phyloP scores from a whole-genome alignment of 2,113 vertebrate species.

The Motacilla alba region DNA sequence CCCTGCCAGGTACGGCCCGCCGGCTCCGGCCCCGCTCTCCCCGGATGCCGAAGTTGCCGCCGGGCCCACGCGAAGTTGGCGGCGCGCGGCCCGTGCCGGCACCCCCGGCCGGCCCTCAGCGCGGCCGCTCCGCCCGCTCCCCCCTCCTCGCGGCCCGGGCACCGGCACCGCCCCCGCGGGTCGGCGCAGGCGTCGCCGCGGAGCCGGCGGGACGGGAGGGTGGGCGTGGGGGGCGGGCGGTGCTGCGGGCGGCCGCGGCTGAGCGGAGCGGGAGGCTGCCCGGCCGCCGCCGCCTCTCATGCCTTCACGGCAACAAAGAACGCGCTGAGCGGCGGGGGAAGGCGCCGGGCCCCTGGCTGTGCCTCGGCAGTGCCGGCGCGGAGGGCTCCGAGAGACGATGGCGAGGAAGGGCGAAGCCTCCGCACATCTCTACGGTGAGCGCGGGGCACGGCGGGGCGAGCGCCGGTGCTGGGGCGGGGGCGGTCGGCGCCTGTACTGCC shows the following conservation, averaged over 20 bases:
- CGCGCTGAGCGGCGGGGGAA: constrained; percentile 48
- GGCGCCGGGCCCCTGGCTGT: background rate
- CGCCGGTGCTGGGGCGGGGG: background rate
- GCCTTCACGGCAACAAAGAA: constrained; percentile 74
- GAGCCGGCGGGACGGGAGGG: constrained; percentile 19
- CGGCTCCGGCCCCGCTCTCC: background rate
- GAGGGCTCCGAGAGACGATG: constrained; percentile 52
- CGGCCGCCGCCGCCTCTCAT: constrained; percentile 56
- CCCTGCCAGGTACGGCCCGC: background rate
- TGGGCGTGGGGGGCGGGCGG: background rate
- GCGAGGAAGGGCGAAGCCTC: constrained; percentile 64
- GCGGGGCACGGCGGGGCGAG: background rate
- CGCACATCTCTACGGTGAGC: constrained; percentile 66
- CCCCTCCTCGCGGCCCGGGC: background rate
- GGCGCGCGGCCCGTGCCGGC: background rate
- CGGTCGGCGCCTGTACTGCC: background rate
- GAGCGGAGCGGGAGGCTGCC: background rate
- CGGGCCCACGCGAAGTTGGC: background rate
- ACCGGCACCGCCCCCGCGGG: background rate
- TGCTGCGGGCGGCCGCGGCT: background rate
- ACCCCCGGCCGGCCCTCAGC: background rate
- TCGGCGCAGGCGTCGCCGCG: constrained; percentile 13
- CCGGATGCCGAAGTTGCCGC: background rate
- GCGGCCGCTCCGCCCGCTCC: background rate
- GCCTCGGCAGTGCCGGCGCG: background rate